Evolutionary conservation across 2,113 vertebrate species (phyloP), one percentile per base, ranked within the genome.

Genomic region (Cinclus mexicanus): DNA sequence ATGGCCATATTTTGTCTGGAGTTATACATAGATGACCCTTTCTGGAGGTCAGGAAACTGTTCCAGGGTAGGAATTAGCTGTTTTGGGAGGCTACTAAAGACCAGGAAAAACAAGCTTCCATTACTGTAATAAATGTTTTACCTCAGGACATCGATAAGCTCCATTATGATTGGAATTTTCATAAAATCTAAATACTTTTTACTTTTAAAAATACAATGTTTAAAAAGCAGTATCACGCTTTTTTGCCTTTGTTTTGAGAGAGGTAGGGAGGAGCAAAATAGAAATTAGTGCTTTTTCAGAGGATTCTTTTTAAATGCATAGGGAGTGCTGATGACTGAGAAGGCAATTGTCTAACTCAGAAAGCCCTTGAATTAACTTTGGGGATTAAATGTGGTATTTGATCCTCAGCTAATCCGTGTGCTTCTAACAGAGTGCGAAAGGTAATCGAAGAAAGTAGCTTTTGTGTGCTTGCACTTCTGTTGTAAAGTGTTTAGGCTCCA

Each of bases 11-110:
- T 94, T 96, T 95, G 49, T 91, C 87, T 94, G 15, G 20, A 52
- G 77, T 85, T 96, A 94, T 80, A 88, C 60, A 95, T 79, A 91
- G 84, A 50, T 90, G 90, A 89, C 83, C 80, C 53, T 89, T 92
- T 85, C 53, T 50, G 72, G 81, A 93, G 87, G 84, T 94, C 92
- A 94, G 69, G 41, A 80, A 94, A 52, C 56, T 41, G 67, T 86
- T 96, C 46, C 53, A 76, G 55, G 33, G 55, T 90, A 57, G 93
- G 89, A 96, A 80, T 86, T 57, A 14, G 55, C 76, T 60, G 26
- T 28, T 94, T 46, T 70, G 56, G 67, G 56, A 72, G 52, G 31
- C 82, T 50, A 28, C 9, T 74, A 39, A 50, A 91, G 59, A 70
- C 55, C 17, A 50, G 63, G 67, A 80, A 91, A 74, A 70, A 20